phyloP scores from a whole-genome alignment of 2,113 vertebrate species.

The Smithornis capensis region DNA sequence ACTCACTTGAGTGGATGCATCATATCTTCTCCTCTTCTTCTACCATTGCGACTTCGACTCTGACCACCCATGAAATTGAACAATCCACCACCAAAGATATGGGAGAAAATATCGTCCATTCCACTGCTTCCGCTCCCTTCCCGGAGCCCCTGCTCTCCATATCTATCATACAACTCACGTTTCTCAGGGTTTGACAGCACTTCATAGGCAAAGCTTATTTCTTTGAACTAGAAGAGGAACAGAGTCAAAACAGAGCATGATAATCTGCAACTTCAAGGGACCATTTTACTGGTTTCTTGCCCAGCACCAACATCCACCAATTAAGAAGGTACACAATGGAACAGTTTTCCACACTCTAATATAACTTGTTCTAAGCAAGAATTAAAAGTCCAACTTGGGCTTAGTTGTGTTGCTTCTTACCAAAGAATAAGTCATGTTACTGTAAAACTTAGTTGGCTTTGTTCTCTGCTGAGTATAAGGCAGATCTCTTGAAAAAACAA shows the following conservation, averaged over 20 bases:
- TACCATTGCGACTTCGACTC: constrained; percentile 90
- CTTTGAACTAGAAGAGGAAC: constrained; percentile 87
- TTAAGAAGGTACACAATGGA: neutral
- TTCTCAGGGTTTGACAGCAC: constrained; percentile 97
- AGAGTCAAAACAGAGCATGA: neutral
- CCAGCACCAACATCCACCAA: neutral
- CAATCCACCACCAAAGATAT: constrained; percentile 97
- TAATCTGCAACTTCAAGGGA: neutral
- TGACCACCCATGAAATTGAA: constrained; percentile 98
- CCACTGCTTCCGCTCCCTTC: constrained; percentile 93
- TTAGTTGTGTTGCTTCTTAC: neutral
- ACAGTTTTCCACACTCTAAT: neutral
- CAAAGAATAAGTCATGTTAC: neutral
- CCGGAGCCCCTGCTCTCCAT: constrained; percentile 95
- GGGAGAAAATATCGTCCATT: constrained; percentile 99
- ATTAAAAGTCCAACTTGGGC: neutral
- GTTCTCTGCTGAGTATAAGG: neutral
- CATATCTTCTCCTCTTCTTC: constrained; percentile 97
- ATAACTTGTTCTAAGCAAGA: neutral
- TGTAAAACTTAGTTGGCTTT: neutral
- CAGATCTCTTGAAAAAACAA: neutral
- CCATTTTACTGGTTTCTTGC: neutral
- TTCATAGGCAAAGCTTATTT: constrained; percentile 99
- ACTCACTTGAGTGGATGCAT: constrained; percentile 96
- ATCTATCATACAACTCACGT: constrained; percentile 93